Evolutionary conservation across 2,888 invertebrate genomes (phyloP), one percentile per base, ranked within the genome.

Genomic region (Julus scanicus): DNA sequence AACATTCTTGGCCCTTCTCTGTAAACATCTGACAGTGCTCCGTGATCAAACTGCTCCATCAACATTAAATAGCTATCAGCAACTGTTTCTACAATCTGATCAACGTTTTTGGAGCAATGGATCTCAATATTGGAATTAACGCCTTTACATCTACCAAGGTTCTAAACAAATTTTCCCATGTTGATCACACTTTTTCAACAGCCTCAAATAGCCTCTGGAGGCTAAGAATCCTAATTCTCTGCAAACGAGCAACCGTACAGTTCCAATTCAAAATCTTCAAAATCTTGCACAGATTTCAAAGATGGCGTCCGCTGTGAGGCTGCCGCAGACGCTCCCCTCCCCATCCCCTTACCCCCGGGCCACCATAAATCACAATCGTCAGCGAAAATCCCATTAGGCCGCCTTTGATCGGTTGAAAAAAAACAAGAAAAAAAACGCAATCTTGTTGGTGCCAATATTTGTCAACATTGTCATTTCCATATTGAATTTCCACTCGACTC

Each of bases 391-490:
- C 80, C 80, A 80, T 80, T 80, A 80, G 80, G 37, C 29, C 80
- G 29, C 80, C 80, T 80, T 80, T 80, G 80, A 80, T 80, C 29
- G 29, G 80, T 29, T 80, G 80, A 80, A n/a, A n/a, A n/a, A n/a
- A n/a, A n/a, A n/a, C n/a, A n/a, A n/a, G n/a, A 80, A 80, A 80
- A 80, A 80, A 80, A 80, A 80, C 44, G 80, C 37, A 80, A 80
- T 80, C 80, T 80, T 37, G 80, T 80, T 80, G 80, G 80, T 80
- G 80, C 80, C 80, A 80, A 80, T 80, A 80, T 80, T 80, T 80
- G 80, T 80, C 80, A 80, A 80, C 80, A 80, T 80, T 80, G 80
- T 80, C 80, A 80, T 80, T 80, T 80, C 80, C 80, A 80, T 80
- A 80, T 80, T 80, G 80, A 29, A 80, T 80, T 80, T 80, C 80